Evolutionary conservation across 92 coral and sea anemone species (phyloP), one percentile per base, ranked within the genome.

Genomic region (Paramuricea clavata): DNA sequence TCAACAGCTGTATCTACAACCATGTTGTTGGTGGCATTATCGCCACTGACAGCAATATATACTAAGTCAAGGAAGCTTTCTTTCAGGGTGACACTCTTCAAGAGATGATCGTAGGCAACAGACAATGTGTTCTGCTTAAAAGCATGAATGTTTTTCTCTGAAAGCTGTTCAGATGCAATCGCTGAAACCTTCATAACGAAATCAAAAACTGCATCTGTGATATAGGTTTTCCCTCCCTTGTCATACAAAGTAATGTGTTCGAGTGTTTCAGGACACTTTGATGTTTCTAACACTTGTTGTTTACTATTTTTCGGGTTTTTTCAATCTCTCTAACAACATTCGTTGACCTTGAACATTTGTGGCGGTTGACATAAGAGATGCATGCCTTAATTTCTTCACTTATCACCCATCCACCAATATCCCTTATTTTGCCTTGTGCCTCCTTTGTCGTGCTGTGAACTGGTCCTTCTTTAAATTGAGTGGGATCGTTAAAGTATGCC

Each of bases 381-480:
- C 86, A 70, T 1, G 86, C 22, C 23, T 87, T 69, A 31, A 47
- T 79, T 80, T 87, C 90, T 35, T 49, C 43, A 21, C 59, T 22
- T 86, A 64, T 76, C 42, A 78, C 90, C 85, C 90, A 86, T 3
- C 85, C 90, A 12, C 47, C 79, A 36, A 86, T 32, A 62, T 86
- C 85, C 65, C 90, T 76, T 26, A 77, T 5, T 33, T 86, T 78
- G 6, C 90, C 90, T 64, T 49, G 64, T 64, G 90, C 52, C 42
- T 86, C 90, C n/a, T 77, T 77, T 2, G 76, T 60, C 11, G 60
- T 56, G 49, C 50, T 61, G 25, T 86, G 77, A 2, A 86, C 90
- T 0, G 90, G 90, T 1, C 85, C 90, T 27, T 78, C 62, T 23
- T 61, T 49, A 59, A 75, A 78, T 33, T 86, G 69, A 44, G 85